Evolutionary conservation across 2,888 invertebrate species (phyloP), one percentile per base, ranked within the genome.

Genomic region (Parelbella ahira): DNA sequence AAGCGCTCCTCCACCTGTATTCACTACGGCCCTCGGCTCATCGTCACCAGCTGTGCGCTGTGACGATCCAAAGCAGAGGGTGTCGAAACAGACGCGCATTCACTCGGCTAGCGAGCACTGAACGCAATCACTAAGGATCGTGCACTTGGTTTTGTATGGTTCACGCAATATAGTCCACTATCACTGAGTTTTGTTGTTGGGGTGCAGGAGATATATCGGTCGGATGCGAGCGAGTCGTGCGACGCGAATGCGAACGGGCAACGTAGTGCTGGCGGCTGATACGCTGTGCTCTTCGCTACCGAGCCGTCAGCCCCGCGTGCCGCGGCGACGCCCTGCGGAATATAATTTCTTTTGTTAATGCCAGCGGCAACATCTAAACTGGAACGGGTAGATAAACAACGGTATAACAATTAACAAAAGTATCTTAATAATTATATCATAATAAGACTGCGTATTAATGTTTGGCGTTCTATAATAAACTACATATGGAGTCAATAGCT

Each of bases 81-180:
- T 92, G 88, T 94, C 94, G 89, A 95, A 94, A 88, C 95, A 95
- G 91, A 95, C 93, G 91, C 94, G 94, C 95, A 95, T 95, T 92
- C 91, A 93, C 91, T 91, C 91, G 91, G 89, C 80, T 90, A 71
- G 73, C 74, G 78, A 75, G 76, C 79, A 78, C 77, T 74, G 56
- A 68, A 77, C 74, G 61, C 69, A 78, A 82, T 70, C 83, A 81
- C 82, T 67, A 51, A 58, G 68, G 77, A 76, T 76, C 68, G 59
- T 11, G 21, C 80, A 77, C 76, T 76, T 56, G 61, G 57, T 56
- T 65, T 69, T 61, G 10, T 46, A 25, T 34, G 46, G 53, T 61
- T 56, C 53, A 56, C 48, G 50, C 45, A 23, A 21, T 12, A 29
- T 45, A 39, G 61, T 63, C 48, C 68, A 67, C 69, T 65, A 4